Evolutionary conservation across 2,113 vertebrate genomes (phyloP).

Genomic region (Tragelaphus scriptus): DNA sequence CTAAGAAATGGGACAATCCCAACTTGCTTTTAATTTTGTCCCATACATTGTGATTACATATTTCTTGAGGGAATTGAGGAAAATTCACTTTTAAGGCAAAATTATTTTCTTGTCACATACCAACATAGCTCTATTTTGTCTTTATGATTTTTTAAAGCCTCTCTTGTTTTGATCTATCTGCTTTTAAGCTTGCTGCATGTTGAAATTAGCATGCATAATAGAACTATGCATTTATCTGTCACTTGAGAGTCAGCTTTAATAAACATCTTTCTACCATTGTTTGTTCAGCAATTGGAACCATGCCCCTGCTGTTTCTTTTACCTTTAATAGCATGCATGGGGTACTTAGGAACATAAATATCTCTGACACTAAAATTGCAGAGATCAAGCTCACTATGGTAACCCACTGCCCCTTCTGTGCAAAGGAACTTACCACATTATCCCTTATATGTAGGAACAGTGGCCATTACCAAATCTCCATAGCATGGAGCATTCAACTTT

Average conservation of each 20-base stretch:
- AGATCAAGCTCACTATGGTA: conserved; percentile 7
- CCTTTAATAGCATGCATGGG: conserved; percentile 22
- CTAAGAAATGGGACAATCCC: conserved; percentile 57
- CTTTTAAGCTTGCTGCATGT: conserved; percentile 72
- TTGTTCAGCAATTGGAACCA: conserved; percentile 69
- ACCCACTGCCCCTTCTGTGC: conserved; percentile 17
- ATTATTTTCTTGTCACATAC: conserved; percentile 65
- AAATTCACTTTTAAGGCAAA: conserved; percentile 69
- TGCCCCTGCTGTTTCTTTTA: conserved; percentile 53
- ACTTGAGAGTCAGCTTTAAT: conserved; percentile 75
- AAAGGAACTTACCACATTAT: neutral
- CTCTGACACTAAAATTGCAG: conserved; percentile 38
- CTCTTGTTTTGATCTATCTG: conserved; percentile 73
- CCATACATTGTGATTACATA: conserved; percentile 60
- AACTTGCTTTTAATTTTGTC: conserved; percentile 69
- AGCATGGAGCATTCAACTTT: neutral
- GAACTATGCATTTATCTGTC: conserved; percentile 72
- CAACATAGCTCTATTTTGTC: conserved; percentile 71
- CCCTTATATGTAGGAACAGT: neutral
- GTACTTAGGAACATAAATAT: conserved; percentile 59
- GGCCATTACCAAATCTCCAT: neutral
- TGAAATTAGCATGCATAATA: conserved; percentile 75
- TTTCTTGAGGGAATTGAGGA: conserved; percentile 43
- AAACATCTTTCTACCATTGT: conserved; percentile 71
- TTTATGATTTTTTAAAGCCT: conserved; percentile 74